Percentiles rank a stretch among this genome's conserved stretches.
Conservation (phyloP, 2,797 vertebrate genomes). For the Etheostoma nigrum region DNA sequence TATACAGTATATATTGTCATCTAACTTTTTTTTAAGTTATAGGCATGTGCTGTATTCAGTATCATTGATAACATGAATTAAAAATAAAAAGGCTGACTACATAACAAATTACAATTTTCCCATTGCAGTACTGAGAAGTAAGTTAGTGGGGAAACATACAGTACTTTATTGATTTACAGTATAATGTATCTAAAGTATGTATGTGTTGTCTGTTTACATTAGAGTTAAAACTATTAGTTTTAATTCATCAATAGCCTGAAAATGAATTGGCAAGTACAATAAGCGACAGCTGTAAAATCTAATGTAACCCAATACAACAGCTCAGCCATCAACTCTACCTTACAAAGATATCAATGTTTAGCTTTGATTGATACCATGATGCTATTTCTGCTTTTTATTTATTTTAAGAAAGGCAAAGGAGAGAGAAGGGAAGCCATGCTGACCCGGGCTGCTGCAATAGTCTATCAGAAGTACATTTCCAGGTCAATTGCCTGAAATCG, state of each 20-base stretch:
- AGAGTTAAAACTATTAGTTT: background rate
- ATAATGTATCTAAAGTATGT: background rate
- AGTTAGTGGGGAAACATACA: background rate
- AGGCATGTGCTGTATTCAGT: background rate
- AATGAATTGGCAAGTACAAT: background rate
- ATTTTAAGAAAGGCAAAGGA: too few relatives aligned
- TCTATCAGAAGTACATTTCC: too few relatives aligned
- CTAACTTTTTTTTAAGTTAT: slow-evolving; percentile 3
- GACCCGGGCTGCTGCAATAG: too few relatives aligned
- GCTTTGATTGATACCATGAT: background rate
- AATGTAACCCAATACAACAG: background rate
- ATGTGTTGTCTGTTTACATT: too few relatives aligned
- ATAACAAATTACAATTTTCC: background rate
- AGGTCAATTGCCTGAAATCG: too few relatives aligned
- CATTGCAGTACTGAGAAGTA: background rate
- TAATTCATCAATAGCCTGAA: background rate
- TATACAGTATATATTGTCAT: background rate
- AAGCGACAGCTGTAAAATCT: background rate
- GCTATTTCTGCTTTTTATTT: too few relatives aligned
- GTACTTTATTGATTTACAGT: background rate
- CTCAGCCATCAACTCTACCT: background rate
- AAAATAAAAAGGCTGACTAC: background rate
- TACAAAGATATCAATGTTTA: background rate
- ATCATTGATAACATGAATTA: background rate
- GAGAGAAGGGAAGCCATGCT: too few relatives aligned